Evolutionary conservation across 1,140 invertebrate genomes (phyloP), one percentile per base, ranked within the genome.

Genomic region (Spodoptera litura): DNA sequence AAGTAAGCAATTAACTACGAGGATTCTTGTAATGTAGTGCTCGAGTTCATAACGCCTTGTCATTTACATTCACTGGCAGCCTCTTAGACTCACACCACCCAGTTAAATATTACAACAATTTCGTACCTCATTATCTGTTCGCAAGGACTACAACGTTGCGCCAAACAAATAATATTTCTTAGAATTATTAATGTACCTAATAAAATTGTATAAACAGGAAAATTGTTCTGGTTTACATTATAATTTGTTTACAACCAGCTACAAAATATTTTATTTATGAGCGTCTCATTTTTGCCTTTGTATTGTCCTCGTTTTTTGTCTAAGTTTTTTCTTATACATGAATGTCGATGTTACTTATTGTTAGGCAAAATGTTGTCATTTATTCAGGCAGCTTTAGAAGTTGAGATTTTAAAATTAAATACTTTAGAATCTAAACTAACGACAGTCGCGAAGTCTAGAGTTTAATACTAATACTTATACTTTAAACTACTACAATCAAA

Each of bases 1-100:
- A 64, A 64, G 35, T 49, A 66, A 66, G 38, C 62, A 66, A 66
- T 66, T 66, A 49, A 66, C 13, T 66, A 25, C n/a, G 38, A 20
- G n/a, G 3, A 49, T 66, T 66, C 38, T 66, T 66, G 61, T 64
- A 44, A 64, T 44, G 10, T 11, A 66, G 15, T 25, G 62, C 15
- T 38, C 3, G 62, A 66, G 62, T 49, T 66, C 15, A 49, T 66
- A 66, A 66, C 15, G 15, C 62, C 13, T 15, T 66, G 62, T 49
- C 62, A 66, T 66, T 66, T 66, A 66, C 62, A 66, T 66, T 66
- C 62, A 15, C 62, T 15, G 15, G 38, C 38, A 20, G 13, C 3
- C 62, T 66, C 38, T 20, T 49, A 38, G 38, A 25, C 62, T 49
- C 49, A 15, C 15, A 25, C 10, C 20, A 66, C 38, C 49, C 31